A percentile compares a stretch with the other conserved stretches of the same genome.
Conservation (phyloP, 1,140 invertebrate genomes). For the Catajapyx aquilonaris region DNA sequence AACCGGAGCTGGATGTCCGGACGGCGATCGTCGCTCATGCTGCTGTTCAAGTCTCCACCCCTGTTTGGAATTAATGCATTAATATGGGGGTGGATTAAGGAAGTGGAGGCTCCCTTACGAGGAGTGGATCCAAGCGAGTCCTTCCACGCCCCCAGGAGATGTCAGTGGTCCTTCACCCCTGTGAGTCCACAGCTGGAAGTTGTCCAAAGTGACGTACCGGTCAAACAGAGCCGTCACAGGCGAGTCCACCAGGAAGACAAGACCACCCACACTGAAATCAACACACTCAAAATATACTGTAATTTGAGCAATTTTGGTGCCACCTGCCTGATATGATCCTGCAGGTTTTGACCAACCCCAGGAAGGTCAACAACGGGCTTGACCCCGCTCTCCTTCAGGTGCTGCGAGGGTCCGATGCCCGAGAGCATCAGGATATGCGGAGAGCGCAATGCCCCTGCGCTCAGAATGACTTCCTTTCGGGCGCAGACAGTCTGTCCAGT, state of each 20-base stretch:
- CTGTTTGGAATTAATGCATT: too few species aligned
- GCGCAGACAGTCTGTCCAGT: constrained; percentile 46
- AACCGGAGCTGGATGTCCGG: too few species aligned
- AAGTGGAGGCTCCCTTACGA: too few species aligned
- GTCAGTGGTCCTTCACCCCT: constrained; percentile 61
- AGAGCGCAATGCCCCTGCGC: constrained; percentile 13
- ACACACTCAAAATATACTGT: too few species aligned
- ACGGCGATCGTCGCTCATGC: too few species aligned
- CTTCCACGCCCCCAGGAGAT: constrained; percentile 51
- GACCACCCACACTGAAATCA: constrained; percentile 56
- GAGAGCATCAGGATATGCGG: constrained; percentile 34
- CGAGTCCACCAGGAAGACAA: constrained; percentile 59
- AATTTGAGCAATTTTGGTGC: too few species aligned
- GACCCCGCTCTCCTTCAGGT: constrained; percentile 20
- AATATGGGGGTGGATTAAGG: too few species aligned
- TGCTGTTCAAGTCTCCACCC: too few species aligned
- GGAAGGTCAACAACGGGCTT: constrained; percentile 25
- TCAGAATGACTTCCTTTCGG: constrained; percentile 36
- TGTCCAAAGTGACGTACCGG: constrained; percentile 49
- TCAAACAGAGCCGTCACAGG: constrained; percentile 53
- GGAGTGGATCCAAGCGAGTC: constrained; percentile 63
- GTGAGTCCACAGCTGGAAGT: constrained; percentile 58
- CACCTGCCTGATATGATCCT: constrained; percentile 70
- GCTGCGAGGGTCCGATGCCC: constrained; percentile 28
- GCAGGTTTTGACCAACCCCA: constrained; percentile 57